These are phyloP conservation scores for Leptinotarsa lineolata DNA, from an alignment of 1,140 invertebrate genomes.

Conservation along the genomic window DNA sequence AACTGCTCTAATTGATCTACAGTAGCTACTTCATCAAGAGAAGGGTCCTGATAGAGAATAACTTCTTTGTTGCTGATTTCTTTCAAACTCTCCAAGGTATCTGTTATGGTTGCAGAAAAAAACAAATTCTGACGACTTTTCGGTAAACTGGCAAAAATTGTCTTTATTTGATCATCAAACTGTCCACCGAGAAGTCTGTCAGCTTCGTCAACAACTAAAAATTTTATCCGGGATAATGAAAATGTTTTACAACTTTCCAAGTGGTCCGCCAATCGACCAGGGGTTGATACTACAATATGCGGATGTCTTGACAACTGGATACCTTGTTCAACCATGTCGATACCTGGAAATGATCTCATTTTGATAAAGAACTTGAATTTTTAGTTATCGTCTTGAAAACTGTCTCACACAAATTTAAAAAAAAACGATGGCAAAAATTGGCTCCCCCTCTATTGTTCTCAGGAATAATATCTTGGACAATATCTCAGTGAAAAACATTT, in stretches of 20 bases:
- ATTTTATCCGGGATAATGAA: conserved; percentile 79
- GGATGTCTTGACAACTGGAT: conserved; percentile 83
- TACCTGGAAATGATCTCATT: conserved; percentile 56
- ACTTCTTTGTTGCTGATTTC: conserved; percentile 63
- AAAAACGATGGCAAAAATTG: too few relatives aligned
- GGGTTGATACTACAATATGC: conserved; percentile 93
- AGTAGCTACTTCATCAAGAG: conserved; percentile 70
- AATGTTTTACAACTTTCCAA: conserved; percentile 84
- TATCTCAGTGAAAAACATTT: too few relatives aligned
- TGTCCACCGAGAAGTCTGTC: conserved; percentile 72
- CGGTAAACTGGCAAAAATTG: conserved; percentile 82
- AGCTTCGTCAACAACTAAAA: conserved; percentile 91
- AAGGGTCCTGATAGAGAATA: conserved; percentile 70
- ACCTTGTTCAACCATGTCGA: conserved; percentile 90
- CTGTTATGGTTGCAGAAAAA: conserved; percentile 96
- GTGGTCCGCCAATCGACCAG: conserved; percentile 87
- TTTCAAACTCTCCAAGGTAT: conserved; percentile 76
- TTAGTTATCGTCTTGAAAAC: neutral
- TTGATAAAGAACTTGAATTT: neutral
- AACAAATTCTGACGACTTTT: conserved; percentile 82
- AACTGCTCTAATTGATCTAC: conserved; percentile 87
- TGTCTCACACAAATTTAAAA: too few relatives aligned
- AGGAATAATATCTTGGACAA: too few relatives aligned
- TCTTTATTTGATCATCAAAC: conserved; percentile 80
- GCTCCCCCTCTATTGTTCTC: too few relatives aligned